Base-by-base conservation (phyloP, 2,113 vertebrate species). In the Larimichthys crocea region DNA sequence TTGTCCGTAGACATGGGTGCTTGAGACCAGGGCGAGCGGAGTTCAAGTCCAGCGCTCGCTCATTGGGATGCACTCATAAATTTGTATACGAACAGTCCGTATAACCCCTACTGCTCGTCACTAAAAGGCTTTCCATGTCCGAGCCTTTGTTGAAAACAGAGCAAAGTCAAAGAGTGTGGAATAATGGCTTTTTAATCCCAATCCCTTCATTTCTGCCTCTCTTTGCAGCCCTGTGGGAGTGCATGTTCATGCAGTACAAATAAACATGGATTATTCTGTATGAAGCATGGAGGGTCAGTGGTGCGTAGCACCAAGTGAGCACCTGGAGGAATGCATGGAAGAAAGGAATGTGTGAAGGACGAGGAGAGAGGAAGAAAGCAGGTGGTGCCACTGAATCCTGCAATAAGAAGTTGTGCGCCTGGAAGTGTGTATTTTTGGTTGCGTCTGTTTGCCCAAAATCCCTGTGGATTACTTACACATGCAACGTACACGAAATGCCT, bases 71-170 rank as follows among this genome's bases (percentile, higher is more conserved):
- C 83, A 80, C 77, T 91, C 89, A 96, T 95, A 94, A 95, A 96
- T 96, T 91, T 86, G 93, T 85, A 92, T 80, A 60, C 83, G 91
- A 95, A 91, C 92, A 92, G 93, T 91, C 92, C 31, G 40, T 94
- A 89, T 91, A 93, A 94, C 84, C 96, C 95, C 95, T 90, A 87
- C 96, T 96, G 97, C 96, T 96, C 94, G 94, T 94, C 95, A 55
- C 94, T 97, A 97, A 97, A 97, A 97, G 96, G 95, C 93, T 97
- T 97, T 97, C 94, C 95, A 96, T 96, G 96, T 97, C 95, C 93
- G 93, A 95, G 94, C 92, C 93, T 96, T 95, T 96, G 73, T 91
- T 78, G 17, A 44, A 65, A 77, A 89, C 94, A 94, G 92, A 91
- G 85, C 89, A 89, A 93, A 92, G 95, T 77, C 67, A 65, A 63